A percentile compares a stretch with the other conserved stretches of the same genome.
These are phyloP conservation scores for Scaptomyza cyrtandrae DNA, from an alignment of 2,888 invertebrate species.

Conservation along the genomic window DNA sequence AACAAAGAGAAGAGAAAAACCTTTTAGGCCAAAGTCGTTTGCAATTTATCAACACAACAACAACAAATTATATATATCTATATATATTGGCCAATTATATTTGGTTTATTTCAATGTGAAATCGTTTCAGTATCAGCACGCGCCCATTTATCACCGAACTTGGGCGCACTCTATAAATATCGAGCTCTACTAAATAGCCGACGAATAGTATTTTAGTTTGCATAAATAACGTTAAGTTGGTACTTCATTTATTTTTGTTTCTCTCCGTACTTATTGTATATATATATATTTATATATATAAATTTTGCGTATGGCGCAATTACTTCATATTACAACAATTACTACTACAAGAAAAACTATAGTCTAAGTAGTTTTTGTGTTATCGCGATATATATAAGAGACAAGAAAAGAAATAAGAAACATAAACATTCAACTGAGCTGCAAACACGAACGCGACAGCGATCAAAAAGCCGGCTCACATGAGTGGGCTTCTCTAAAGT, in stretches of 20 bases:
- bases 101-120: constrained; percentile 38
- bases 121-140: constrained; percentile 49
- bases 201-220: constrained; percentile 17
- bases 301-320: constrained; percentile 36
- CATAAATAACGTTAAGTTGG: constrained; percentile 24
- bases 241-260: constrained; percentile 13
- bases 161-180: constrained; percentile 40
- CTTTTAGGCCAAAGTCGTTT: constrained; percentile 2
- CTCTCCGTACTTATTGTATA: constrained; percentile 15
- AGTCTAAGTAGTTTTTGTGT: constrained; percentile 30
- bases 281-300: constrained; percentile 1
- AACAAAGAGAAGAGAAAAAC: constrained; percentile 15
- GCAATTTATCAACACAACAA: constrained; percentile 28
- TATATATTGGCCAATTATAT: background rate
- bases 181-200: constrained; percentile 6
- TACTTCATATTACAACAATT: constrained; percentile 20
- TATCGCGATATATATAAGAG: constrained; percentile 35
- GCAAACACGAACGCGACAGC: constrained; percentile 58
- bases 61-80: constrained; percentile 23
- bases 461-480: constrained; percentile 71
- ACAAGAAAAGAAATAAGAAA: constrained; percentile 11
- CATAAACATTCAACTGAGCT: constrained; percentile 36
- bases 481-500: constrained; percentile 78
- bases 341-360: background rate
- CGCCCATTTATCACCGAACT: constrained; percentile 36